Base-by-base conservation (phyloP, 1,140 invertebrate species). In the Bombus pyrosoma region DNA sequence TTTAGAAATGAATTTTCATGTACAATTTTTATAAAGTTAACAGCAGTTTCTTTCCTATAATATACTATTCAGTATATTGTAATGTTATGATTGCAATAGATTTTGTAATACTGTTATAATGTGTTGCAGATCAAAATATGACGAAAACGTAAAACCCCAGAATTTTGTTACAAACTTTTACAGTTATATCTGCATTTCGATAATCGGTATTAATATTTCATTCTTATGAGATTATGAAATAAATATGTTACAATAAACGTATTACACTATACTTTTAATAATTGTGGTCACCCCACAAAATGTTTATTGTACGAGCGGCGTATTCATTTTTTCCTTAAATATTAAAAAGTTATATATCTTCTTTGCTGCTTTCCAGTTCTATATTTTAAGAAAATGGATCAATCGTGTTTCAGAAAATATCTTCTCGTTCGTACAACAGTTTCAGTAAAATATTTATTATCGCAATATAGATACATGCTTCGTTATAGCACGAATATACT, bases 401-500 rank as follows among this genome's bases (percentile, higher is more conserved):
- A 57, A 57, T 68, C 34, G 18, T 28, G 37, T 83, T 68, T 69
- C 28, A 68, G 74, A 83, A 69, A 78, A 83, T 77, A 83, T 69
- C 18, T 53, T 73, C 62, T 90, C 87, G 77, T 81, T 90, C 81
- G 80, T 81, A 86, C 89, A 90, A 89, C 85, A 84, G 68, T 37
- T 74, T 82, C 57, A 72, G 73, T 80, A 85, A 87, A 87, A 87
- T 87, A 84, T 64, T 80, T 84, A 87, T 86, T 89, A 89, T 69
- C 77, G 57, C 72, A 89, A 79, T 81, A 79, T 81, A 82, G 86
- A 86, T 90, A 82, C 87, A 86, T 90, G 86, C 84, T 90, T 86
- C 86, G 86, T 76, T 77, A 85, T 86, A 89, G 68, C 90, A 90
- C 76, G 81, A 88, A 88, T 87, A 80, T 88, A 82, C 84, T 71